phyloP scores from a whole-genome alignment of 2,888 invertebrate species.

The Urechis unicinctus region DNA sequence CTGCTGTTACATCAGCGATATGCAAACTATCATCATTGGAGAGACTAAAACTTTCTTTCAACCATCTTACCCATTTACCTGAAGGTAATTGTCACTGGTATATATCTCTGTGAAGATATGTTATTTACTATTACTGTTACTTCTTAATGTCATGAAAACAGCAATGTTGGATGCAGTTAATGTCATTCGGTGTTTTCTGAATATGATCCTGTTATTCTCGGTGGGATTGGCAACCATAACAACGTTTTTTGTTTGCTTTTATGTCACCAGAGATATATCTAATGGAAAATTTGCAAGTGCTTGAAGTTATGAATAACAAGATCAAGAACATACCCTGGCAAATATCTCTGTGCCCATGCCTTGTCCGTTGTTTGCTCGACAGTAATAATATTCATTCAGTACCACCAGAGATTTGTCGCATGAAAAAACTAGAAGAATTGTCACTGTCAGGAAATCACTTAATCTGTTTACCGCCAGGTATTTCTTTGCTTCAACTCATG shows the following conservation, averaged over 20 bases:
- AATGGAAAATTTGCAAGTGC: background rate
- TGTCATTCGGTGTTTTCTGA: no score
- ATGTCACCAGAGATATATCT: no score
- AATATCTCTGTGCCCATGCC: background rate
- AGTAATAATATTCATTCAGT: background rate
- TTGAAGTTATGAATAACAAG: background rate
- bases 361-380: background rate
- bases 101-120: background rate
- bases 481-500: no score
- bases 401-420: background rate
- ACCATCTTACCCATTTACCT: background rate
- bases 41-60: background rate
- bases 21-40: background rate
- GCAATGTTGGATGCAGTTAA: no score
- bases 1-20: background rate
- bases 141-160: background rate
- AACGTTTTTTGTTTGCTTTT: no score
- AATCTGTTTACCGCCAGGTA: slow-evolving; percentile 20
- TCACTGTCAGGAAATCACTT: slow-evolving; percentile 21
- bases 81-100: no score
- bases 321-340: background rate
- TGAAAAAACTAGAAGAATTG: slow-evolving; percentile 15
- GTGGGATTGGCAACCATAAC: background rate
- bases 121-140: background rate
- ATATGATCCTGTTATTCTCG: background rate